Percentiles rank a stretch among this genome's conserved stretches.
phyloP scores from a whole-genome alignment of 2,797 vertebrate species.

The Trichosurus vulpecula region DNA sequence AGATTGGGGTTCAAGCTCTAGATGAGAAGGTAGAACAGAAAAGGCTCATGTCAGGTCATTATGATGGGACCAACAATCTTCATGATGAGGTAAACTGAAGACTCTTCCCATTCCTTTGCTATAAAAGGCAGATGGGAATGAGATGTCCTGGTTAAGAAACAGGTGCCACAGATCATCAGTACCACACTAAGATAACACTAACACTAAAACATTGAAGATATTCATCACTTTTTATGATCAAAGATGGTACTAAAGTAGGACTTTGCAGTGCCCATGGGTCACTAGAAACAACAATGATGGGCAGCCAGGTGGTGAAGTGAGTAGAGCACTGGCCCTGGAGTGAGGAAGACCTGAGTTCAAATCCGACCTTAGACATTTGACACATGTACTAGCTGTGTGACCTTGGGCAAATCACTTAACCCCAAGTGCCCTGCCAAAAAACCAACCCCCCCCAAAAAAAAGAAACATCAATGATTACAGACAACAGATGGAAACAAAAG shows the following conservation, averaged over 20 bases:
- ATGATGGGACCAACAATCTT: fast-evolving
- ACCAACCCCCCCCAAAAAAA: too few species aligned
- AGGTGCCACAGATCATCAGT: not conserved
- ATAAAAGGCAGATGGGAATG: not conserved
- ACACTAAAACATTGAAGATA: not conserved
- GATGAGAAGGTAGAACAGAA: not conserved
- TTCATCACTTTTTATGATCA: not conserved
- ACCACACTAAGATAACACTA: not conserved
- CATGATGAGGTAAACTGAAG: not conserved
- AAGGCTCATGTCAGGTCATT: not conserved
- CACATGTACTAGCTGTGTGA: too few species aligned
- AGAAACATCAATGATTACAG: not conserved
- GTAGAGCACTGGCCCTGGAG: too few species aligned
- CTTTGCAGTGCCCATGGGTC: not conserved
- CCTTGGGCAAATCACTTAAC: too few species aligned
- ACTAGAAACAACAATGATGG: not conserved
- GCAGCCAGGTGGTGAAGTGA: too few species aligned
- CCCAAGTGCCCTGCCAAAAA: too few species aligned
- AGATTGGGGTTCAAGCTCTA: conserved; percentile 98
- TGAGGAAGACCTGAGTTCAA: too few species aligned
- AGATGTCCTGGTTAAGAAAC: not conserved
- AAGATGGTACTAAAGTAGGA: not conserved
- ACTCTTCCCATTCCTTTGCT: not conserved
- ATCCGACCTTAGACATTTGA: too few species aligned
- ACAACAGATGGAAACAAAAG: not conserved